Conservation (phyloP, 23 tunicate genomes). For the Halocynthia roretzi region DNA sequence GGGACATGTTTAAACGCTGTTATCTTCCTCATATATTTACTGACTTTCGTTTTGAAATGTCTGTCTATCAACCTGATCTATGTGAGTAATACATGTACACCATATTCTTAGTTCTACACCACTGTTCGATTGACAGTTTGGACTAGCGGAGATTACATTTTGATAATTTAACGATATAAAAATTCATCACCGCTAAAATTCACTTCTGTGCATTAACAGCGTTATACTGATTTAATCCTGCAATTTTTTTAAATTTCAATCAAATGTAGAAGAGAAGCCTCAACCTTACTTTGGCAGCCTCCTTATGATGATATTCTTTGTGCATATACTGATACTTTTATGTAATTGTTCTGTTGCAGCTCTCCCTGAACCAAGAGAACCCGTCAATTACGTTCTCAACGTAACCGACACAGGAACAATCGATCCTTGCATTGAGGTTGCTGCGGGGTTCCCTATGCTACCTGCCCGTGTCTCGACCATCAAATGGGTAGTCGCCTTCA, state of each 20-base stretch:
- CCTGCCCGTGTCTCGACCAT: conserved; percentile 67
- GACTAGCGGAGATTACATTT: too few species aligned
- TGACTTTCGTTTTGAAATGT: conserved; percentile 50
- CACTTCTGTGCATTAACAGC: too few species aligned
- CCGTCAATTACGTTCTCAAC: conserved; percentile 60
- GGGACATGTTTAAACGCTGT: conserved; percentile 85
- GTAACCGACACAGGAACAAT: conserved; percentile 66
- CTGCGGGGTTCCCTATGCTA: conserved; percentile 59
- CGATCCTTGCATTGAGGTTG: conserved; percentile 57
- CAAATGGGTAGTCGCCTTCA: conserved; percentile 56
- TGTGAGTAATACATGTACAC: conserved; percentile 3
- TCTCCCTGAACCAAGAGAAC: conserved; percentile 72
- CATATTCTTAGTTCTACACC: background rate
- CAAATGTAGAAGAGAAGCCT: too few species aligned
- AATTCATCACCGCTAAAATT: too few species aligned
- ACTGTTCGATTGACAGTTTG: too few species aligned
- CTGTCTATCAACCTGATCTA: conserved; percentile 45
- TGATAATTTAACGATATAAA: too few species aligned
- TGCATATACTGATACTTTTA: background rate
- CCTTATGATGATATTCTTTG: background rate
- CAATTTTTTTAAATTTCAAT: too few species aligned
- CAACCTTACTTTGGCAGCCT: too few species aligned
- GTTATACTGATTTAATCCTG: too few species aligned
- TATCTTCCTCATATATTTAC: conserved; percentile 71
- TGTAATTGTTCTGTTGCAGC: conserved; percentile 30